Evolutionary conservation across 2,797 vertebrate species (phyloP).

Genomic region (Cirrhinus mrigala): DNA sequence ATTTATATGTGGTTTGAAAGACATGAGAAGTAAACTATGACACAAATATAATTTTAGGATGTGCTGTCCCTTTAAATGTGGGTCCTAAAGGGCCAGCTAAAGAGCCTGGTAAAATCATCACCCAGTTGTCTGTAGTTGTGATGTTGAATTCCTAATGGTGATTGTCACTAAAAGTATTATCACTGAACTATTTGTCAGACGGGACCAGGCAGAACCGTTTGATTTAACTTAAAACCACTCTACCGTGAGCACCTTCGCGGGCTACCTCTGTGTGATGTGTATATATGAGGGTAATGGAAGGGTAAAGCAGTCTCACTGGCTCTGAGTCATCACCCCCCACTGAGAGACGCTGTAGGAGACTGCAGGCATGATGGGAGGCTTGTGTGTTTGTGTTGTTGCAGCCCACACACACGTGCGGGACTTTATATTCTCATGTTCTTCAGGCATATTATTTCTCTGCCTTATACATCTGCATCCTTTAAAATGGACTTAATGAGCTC

Average conservation of each 20-base stretch:
- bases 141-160: not conserved
- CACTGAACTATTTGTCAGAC: not conserved
- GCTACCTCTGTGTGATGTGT: conserved; percentile 18
- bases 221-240: conserved; percentile 6
- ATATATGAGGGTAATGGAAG: conserved; percentile 18
- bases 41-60: not conserved
- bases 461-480: conserved; percentile 24
- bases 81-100: not conserved
- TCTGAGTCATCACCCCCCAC: conserved; percentile 10
- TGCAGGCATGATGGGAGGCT: not conserved
- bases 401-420: not conserved
- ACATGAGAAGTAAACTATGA: not conserved
- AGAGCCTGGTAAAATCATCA: not conserved
- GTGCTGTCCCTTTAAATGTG: not conserved
- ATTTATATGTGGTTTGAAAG: not conserved
- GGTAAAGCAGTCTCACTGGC: conserved; percentile 11
- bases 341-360: conserved; percentile 14
- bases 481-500: not conserved
- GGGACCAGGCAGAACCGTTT: not conserved
- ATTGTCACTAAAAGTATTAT: not conserved
- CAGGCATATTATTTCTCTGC: not conserved
- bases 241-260: not conserved
- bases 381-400: conserved; percentile 20
- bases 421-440: not conserved
- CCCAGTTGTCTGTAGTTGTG: not conserved